These are phyloP conservation scores for Arrhopalites spinosus DNA, from an alignment of 2,888 invertebrate genomes.

Conservation along the genomic window DNA sequence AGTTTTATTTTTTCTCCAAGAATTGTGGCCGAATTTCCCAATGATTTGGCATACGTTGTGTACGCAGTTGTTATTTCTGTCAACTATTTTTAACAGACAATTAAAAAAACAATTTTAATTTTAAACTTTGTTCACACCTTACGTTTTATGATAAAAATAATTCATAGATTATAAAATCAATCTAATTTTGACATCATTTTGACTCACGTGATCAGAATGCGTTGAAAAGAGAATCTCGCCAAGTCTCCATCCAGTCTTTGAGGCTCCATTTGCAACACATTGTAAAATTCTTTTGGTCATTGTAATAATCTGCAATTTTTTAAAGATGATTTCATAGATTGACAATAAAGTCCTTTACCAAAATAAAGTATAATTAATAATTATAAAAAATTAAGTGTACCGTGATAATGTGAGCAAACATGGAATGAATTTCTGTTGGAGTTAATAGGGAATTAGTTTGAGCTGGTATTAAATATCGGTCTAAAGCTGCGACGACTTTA, in stretches of 20 bases:
- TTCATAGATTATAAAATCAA: too few species aligned
- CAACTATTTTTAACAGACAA: conserved; percentile 38
- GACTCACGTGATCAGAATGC: conserved; percentile 54
- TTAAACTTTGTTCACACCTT: too few species aligned
- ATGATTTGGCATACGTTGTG: conserved; percentile 46
- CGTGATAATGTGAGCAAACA: conserved; percentile 55
- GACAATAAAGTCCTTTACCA: not conserved
- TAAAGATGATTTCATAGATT: not conserved
- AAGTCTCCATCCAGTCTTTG: conserved; percentile 49
- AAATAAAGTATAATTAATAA: not conserved
- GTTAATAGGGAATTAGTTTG: conserved; percentile 54
- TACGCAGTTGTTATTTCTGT: conserved; percentile 51
- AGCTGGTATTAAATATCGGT: conserved; percentile 54
- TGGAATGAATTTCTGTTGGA: conserved; percentile 53
- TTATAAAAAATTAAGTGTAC: conserved; percentile 35
- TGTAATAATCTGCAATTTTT: conserved; percentile 51
- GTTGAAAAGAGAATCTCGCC: conserved; percentile 50
- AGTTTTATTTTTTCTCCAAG: conserved; percentile 54
- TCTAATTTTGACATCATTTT: not conserved
- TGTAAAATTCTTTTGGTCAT: conserved; percentile 54
- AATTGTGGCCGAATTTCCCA: conserved; percentile 50
- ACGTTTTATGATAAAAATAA: too few species aligned
- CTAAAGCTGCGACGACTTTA: conserved; percentile 50
- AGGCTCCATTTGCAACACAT: conserved; percentile 52
- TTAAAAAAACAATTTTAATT: too few species aligned